Base-by-base conservation (phyloP, 2,113 vertebrate genomes). In the Lophotis ruficrista region DNA sequence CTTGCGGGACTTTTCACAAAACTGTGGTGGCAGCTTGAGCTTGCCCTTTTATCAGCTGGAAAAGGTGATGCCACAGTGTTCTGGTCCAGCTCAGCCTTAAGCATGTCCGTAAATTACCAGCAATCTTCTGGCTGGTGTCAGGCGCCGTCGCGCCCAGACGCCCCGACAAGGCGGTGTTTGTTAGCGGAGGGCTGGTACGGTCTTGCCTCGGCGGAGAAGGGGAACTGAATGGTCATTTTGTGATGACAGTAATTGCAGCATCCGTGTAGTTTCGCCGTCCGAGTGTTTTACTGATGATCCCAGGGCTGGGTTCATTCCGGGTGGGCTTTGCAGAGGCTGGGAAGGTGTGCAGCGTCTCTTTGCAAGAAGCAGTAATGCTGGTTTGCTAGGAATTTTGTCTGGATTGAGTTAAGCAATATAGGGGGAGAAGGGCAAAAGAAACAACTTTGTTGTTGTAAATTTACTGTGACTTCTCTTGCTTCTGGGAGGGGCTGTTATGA, bases 211-310 rank as follows among this genome's bases (percentile, higher is more conserved):
- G 4, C 12, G 68, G 6, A 38, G 62, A 14, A 61, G 51, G 4
- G 80, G 64, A 7, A 28, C 90, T 90, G 76, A 93, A 72, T 61
- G 91, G 79, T 85, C 86, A 27, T 78, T 89, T 60, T 89, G 89
- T 93, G 62, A 30, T 62, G 76, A 7, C 83, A 94, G 76, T 13
- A 70, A 58, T 77, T 50, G 35, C 81, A 75, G 93, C 83, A 68
- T 60, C 89, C 22, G 0, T 48, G 89, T 37, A 12, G 33, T 18
- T 54, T 53, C 50, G 0, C 80, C 31, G 0, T 51, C 77, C 77
- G 1, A 14, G 76, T 20, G 86, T 56, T 68, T 41, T 11, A 2
- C 35, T 14, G 76, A 3, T 18, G 68, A 17, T 58, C 69, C 68
- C 58, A 1, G 48, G 41, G 65, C 87, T 4, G 33, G 12, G 8